These are phyloP conservation scores for Acrocephalus scirpaceus DNA, from an alignment of 2,797 vertebrate species.

Conservation along the genomic window DNA sequence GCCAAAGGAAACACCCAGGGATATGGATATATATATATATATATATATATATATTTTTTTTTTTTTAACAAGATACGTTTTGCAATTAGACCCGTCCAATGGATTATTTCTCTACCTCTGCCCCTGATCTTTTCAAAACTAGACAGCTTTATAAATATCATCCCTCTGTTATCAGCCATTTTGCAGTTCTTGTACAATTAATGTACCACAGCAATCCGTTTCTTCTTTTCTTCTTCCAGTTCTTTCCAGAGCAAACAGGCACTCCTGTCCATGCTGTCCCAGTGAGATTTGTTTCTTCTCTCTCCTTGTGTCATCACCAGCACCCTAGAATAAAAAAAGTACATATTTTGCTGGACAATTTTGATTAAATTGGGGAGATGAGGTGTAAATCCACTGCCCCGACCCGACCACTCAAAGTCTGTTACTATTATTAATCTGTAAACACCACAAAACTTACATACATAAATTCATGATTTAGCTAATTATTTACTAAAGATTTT, in stretches of 20 bases:
- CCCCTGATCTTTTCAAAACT: constrained; percentile 17
- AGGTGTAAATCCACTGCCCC: background rate
- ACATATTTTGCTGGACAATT: background rate
- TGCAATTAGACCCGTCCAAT: background rate
- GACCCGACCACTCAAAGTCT: background rate
- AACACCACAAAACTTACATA: background rate
- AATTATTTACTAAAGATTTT: background rate
- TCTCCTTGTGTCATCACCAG: background rate
- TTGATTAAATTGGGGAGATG: background rate
- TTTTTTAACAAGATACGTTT: accelerated
- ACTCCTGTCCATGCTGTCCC: background rate
- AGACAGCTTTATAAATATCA: background rate
- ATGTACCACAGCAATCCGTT: background rate
- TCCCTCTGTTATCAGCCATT: constrained; percentile 48
- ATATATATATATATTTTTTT: too few relatives aligned
- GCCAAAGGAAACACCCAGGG: background rate
- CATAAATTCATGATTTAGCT: background rate
- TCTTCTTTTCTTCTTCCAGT: background rate
- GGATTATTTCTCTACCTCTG: background rate
- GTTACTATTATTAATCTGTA: background rate
- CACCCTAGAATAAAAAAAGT: background rate
- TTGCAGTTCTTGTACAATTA: constrained; percentile 33
- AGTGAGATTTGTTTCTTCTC: background rate
- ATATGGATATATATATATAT: background rate
- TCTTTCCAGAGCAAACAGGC: background rate